These are phyloP conservation scores for Cyprinodon diabolis DNA, from an alignment of 2,797 vertebrate genomes.

Conservation along the genomic window DNA sequence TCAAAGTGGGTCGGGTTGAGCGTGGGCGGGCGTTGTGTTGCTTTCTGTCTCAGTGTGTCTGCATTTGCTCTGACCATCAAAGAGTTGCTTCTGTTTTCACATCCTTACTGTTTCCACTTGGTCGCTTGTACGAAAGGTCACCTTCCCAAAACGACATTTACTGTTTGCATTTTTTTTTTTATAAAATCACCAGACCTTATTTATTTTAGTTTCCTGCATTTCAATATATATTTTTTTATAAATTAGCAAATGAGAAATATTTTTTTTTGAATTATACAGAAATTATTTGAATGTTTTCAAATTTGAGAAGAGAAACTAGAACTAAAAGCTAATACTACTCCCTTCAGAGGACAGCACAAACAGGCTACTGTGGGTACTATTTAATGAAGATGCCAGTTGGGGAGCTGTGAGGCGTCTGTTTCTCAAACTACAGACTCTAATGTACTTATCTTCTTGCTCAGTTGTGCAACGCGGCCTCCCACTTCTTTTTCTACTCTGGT, in stretches of 20 bases:
- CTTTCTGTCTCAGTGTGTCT: slow-evolving; percentile 9
- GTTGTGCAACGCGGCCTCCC: too few relatives aligned
- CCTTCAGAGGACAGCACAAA: too few relatives aligned
- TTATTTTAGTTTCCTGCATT: background rate
- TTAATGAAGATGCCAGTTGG: too few relatives aligned
- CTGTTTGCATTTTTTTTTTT: background rate
- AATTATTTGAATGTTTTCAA: too few relatives aligned
- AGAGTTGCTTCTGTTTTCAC: background rate
- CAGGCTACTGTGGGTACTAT: too few relatives aligned
- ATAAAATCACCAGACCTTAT: background rate
- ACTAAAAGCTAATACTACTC: background rate
- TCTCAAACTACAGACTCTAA: too few relatives aligned
- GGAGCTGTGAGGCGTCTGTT: too few relatives aligned
- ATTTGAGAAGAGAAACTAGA: background rate
- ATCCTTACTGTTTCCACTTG: background rate
- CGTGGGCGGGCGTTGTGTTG: slow-evolving; percentile 18
- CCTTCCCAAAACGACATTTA: background rate
- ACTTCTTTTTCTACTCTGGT: too few relatives aligned
- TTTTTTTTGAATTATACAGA: background rate
- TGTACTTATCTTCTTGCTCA: too few relatives aligned
- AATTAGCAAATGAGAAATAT: background rate
- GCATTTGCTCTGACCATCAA: slow-evolving; percentile 16
- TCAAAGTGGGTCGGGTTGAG: background rate
- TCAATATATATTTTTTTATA: background rate
- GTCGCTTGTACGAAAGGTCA: background rate